Base-by-base conservation (phyloP, 2,113 vertebrate genomes). In the Leucosticte australis region DNA sequence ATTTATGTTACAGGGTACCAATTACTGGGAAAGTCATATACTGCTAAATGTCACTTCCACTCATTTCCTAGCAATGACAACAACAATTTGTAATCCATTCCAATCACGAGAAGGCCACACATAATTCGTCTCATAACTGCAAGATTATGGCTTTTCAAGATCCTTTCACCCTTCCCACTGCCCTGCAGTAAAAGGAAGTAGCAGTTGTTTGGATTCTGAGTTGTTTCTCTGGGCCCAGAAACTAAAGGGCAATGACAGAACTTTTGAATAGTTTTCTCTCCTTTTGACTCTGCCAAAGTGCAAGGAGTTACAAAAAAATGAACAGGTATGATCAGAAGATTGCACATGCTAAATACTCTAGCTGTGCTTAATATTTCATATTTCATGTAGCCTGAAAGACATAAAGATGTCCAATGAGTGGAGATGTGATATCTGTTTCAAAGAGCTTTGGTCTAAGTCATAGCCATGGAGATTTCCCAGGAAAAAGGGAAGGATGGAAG, bases 61-160 rank as follows among this genome's bases (percentile, higher is more conserved):
- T 87, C 52, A 76, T 78, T 65, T 79, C 73, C 56, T 84, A 71
- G 15, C 80, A 94, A 92, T 84, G 80, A 71, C 77, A 94, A 94
- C 94, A 93, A 7, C 37, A 87, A 78, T 82, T 90, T 82, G 33
- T 82, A 84, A 92, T 92, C 89, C 62, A 62, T 94, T 91, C 62
- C 94, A 94, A 94, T 68, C 13, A 84, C 0, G 0, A 57, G 77
- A 84, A 82, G 56, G 28, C 28, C 62, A 70, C 0, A 1, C 24
- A 53, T 17, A 94, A 35, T 75, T 78, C 69, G 39, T n/a, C 44
- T n/a, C 37, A 31, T 52, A 84, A 76, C 39, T 53, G 20, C 47
- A 80, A 53, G 31, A 60, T 31, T 37, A 60, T 37, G n/a, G 17
- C 5, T 91, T 37, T 37, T 37, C 37, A n/a, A 92, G 26, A n/a